Conservation (phyloP, 2,797 vertebrate species). For the Acanthis flammea region DNA sequence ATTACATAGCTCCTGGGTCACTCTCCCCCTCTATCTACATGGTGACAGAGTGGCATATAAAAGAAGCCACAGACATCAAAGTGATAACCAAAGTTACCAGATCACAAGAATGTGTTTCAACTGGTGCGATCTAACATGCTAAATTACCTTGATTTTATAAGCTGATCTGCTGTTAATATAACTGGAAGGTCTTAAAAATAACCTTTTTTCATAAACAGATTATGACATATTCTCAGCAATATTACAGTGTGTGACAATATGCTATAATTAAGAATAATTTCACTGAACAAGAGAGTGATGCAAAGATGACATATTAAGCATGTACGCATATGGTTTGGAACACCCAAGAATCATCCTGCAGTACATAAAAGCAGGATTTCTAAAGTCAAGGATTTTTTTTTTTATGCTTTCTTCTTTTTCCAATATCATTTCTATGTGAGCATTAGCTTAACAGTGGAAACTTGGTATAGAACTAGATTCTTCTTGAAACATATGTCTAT, state of each 20-base stretch:
- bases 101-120: constrained; percentile 22
- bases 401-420: not conserved
- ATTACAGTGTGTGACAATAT: not conserved
- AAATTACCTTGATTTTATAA: constrained; percentile 16
- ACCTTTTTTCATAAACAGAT: not conserved
- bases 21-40: constrained; percentile 17
- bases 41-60: not conserved
- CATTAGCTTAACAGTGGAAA: constrained; percentile 6
- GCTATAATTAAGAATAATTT: not conserved
- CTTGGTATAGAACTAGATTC: not conserved
- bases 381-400: not conserved
- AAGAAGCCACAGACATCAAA: not conserved
- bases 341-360: not conserved
- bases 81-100: not conserved
- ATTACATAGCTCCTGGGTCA: constrained; percentile 44
- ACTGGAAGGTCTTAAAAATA: constrained; percentile 14
- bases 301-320: constrained; percentile 11
- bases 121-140: not conserved
- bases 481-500: not conserved
- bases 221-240: constrained; percentile 7
- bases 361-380: not conserved
- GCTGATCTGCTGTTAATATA: not conserved
- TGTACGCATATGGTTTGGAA: not conserved
- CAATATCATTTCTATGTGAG: not conserved
- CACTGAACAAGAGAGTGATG: not conserved